These are phyloP conservation scores for Ploceus nigricollis DNA, from an alignment of 2,113 vertebrate genomes.

Conservation along the genomic window DNA sequence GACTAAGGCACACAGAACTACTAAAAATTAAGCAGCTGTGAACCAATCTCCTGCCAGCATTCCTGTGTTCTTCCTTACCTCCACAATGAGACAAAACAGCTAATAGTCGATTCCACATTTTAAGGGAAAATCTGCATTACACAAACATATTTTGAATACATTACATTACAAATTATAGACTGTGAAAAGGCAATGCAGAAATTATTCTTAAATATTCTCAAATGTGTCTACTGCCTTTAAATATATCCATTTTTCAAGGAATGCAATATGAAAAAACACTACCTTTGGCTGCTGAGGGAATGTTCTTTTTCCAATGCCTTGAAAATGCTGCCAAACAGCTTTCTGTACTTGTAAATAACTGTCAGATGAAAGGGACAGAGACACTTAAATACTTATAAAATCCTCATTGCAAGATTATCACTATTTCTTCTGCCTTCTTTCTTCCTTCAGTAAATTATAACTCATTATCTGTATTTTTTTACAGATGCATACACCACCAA, in stretches of 20 bases:
- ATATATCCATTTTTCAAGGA: not conserved
- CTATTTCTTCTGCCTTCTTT: not conserved
- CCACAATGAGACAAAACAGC: not conserved
- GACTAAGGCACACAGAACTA: not conserved
- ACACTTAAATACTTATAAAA: not conserved
- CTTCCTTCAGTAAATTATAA: not conserved
- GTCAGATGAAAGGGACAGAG: not conserved
- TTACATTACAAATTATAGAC: not conserved
- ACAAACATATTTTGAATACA: not conserved
- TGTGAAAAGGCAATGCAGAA: not conserved
- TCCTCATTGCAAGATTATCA: not conserved
- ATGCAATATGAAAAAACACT: not conserved
- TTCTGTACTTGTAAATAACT: not conserved
- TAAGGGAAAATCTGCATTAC: not conserved
- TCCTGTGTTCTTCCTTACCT: not conserved
- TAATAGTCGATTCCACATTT: not conserved
- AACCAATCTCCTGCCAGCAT: not conserved
- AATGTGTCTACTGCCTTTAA: not conserved
- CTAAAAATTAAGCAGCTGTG: not conserved
- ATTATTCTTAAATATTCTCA: not conserved
- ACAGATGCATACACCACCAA: not conserved
- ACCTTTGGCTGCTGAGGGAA: not conserved
- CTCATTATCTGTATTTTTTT: not conserved
- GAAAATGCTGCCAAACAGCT: not conserved
- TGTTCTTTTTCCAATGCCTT: not conserved